Evolutionary conservation across 2,797 vertebrate genomes (phyloP), one percentile per base, ranked within the genome.

Genomic region (Miopithecus talapoin): DNA sequence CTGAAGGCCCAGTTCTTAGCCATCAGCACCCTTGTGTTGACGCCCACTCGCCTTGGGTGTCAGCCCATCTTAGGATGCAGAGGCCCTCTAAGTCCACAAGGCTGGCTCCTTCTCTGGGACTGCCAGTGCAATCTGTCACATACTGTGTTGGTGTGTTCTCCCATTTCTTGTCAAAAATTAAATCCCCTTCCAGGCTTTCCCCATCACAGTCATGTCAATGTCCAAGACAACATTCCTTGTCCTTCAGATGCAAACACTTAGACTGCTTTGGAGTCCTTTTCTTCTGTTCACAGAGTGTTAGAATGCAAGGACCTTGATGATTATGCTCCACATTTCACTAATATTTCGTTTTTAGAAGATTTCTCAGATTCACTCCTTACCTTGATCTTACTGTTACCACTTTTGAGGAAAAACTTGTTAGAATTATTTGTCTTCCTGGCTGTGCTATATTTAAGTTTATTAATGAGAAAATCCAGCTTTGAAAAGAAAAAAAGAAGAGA

Each of bases 401-500:
- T 24, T 93, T 81, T 91, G 83, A 94, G 57, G 83, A 72, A 92
- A 50, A 61, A 21, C 12, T 50, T 76, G 21, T 68, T 76, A 36
- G 59, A 86, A 75, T 79, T 89, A 22, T 72, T 91, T 75, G 4
- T 83, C 53, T 78, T 76, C 24, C 22, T n/a, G 43, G n/a, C 75
- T 93, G 11, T 11, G 8, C 36, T 94, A 8, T 84, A 55, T 80
- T 89, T 59, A 43, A 43, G 28, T 74, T 94, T 94, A 64, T 94
- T 86, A 68, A 75, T 93, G 93, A 81, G 81, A 94, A 95, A 86
- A 91, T 59, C 75, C 55, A 85, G 78, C 68, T 74, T 84, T 16
- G 39, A 94, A 93, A 57, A 89, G 70, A 55, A 24, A 30, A 83
- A 59, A 80, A 8, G 24, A 28, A 83, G 86, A 92, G 84, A 74